Evolutionary conservation across 2,797 vertebrate genomes (phyloP).

Genomic region (Acestrorhynchus altus): DNA sequence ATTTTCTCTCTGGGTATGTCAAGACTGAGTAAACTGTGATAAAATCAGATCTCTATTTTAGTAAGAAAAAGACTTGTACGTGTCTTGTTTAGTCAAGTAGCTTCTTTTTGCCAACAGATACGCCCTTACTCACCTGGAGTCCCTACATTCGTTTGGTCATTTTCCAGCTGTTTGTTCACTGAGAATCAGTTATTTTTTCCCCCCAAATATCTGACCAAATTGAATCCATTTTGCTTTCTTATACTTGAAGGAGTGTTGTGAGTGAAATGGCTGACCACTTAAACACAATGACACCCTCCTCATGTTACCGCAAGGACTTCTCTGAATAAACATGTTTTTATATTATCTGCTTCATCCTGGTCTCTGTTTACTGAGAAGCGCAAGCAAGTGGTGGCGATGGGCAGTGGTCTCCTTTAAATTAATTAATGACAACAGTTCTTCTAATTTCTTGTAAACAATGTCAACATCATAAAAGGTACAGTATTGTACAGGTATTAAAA

Average conservation of each 20-base stretch:
- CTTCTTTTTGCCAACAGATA: slow-evolving; percentile 44
- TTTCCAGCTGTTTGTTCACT: slow-evolving; percentile 18
- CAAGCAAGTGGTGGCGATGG: neutral
- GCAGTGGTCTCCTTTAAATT: too few relatives aligned
- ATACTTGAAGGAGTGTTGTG: slow-evolving; percentile 61
- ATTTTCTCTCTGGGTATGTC: slow-evolving; percentile 20
- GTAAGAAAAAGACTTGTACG: slow-evolving; percentile 46
- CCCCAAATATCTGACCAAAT: slow-evolving; percentile 10
- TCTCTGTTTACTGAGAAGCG: slow-evolving; percentile 14
- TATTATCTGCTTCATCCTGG: slow-evolving; percentile 13
- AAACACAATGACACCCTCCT: slow-evolving; percentile 45
- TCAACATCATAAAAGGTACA: too few relatives aligned
- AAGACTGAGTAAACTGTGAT: slow-evolving; percentile 43
- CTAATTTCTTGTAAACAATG: too few relatives aligned
- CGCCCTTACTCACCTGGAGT: slow-evolving; percentile 47
- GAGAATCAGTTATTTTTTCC: slow-evolving; percentile 7
- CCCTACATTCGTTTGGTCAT: slow-evolving; percentile 34
- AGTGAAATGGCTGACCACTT: slow-evolving; percentile 47
- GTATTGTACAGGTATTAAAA: too few relatives aligned
- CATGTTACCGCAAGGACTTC: slow-evolving; percentile 50
- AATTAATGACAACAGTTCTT: too few relatives aligned
- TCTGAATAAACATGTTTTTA: slow-evolving; percentile 64
- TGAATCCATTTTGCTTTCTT: slow-evolving; percentile 37
- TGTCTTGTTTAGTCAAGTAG: slow-evolving; percentile 58
- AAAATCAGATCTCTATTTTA: slow-evolving; percentile 61